Base-by-base conservation (phyloP, 2,888 invertebrate genomes). In the Tinea semifulvella region DNA sequence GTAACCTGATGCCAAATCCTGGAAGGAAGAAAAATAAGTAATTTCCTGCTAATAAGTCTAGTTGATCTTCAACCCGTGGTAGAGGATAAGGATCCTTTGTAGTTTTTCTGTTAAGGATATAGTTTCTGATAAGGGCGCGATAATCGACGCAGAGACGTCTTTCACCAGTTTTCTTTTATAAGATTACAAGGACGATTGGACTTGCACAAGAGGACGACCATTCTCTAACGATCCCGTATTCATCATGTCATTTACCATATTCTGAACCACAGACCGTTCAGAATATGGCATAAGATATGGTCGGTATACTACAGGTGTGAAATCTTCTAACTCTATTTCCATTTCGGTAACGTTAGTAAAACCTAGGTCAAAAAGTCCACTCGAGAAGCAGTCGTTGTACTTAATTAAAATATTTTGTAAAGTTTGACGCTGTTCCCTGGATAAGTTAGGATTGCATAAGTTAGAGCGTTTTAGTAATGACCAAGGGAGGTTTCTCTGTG, bases 1-100 rank as follows among this genome's bases (percentile, higher is more conserved):
- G 57, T 44, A 61, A 59, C 31, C 60, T 55, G 48, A 58, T 59
- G 0, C 57, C 56, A 25, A 56, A 56, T 18, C 48, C 50, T 2
- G 60, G 22, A 8, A 57, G 47, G 13, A 53, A 54, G 3, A 50
- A 56, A 43, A 58, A 59, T 19, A 52, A 48, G 11, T 38, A 52
- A 1, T 55, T 54, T 1, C 50, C 49, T 17, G 49, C 48, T 1
- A 57, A 45, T 17, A 47, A 18, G 36, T 63, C 60, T 2, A 62
- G 35, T 20, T 56, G 57, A 39, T 62, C 60, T 19, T 61, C 55
- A 3, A 60, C 54, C 14, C 54, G 16, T 1, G 59, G 60, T 16
- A 58, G 35, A 2, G 58, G 54, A 43, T 52, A 59, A 45, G 45
- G 52, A 40, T 51, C 59, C 44, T 28, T 28, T 28, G 16, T 28